Percentiles rank a stretch among this genome's conserved stretches.
phyloP scores from a whole-genome alignment of 23 tunicate species.

The Halocynthia roretzi region DNA sequence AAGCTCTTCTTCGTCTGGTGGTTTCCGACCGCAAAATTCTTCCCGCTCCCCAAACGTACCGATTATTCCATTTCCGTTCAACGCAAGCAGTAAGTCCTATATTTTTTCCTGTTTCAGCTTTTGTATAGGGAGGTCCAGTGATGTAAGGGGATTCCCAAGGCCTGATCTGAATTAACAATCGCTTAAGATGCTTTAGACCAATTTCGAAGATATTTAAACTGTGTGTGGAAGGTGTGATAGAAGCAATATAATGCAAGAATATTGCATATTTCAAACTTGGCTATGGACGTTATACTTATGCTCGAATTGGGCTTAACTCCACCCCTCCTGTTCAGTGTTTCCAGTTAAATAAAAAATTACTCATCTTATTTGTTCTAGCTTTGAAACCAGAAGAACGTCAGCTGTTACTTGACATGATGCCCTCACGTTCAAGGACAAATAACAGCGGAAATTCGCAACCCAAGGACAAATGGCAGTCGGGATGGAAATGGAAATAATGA shows the following conservation, averaged over 20 bases:
- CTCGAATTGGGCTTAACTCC: neutral
- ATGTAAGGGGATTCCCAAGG: no score
- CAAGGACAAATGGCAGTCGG: constrained; percentile 23
- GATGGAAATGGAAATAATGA: constrained; percentile 28
- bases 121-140: no score
- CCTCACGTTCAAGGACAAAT: constrained; percentile 24
- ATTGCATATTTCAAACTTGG: no score
- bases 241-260: no score
- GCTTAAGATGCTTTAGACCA: no score
- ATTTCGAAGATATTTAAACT: no score
- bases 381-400: constrained; percentile 72
- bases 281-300: no score
- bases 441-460: neutral
- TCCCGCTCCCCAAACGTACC: neutral
- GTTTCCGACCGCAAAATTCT: constrained; percentile 20
- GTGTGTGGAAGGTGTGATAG: no score
- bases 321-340: neutral
- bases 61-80: constrained; percentile 16
- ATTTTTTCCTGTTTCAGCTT: no score
- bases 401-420: constrained; percentile 75
- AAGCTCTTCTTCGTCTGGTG: constrained; percentile 12
- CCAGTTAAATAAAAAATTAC: neutral
- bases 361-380: constrained; percentile 9
- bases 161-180: no score
- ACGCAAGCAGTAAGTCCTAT: neutral